Base-by-base conservation (phyloP, 1,140 invertebrate genomes). In the Cherax quadricarinatus region DNA sequence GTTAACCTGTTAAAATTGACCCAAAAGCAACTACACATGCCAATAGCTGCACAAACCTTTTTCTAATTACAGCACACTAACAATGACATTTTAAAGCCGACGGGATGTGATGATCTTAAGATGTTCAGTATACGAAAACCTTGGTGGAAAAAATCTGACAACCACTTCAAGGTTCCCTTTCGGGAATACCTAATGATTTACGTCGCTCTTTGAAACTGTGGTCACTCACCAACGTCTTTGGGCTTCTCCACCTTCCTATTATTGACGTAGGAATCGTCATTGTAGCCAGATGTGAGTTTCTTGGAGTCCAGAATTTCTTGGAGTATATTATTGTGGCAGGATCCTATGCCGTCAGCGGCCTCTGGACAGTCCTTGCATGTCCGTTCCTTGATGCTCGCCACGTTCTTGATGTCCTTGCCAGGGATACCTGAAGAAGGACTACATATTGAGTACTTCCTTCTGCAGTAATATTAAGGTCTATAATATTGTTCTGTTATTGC, bases 281-380 rank as follows among this genome's bases (percentile, higher is more conserved):
- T 73, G 53, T 93, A 93, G 1, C 92, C 92, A 1, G 92, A 93
- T 5, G 92, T 93, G 62, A 93, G 88, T 6, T 81, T 88, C n/a
- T 49, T 57, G 4, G 66, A 3, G 3, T 70, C 84, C 7, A 89
- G 6, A 4, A 93, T 75, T 21, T 53, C 90, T 57, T 87, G 53
- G 41, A 91, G 84, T 1, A 91, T 57, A 73, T 93, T 93, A 14
- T 93, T 30, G 6, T 30, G 79, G 70, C 90, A 92, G 73, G 93
- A 79, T 5, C 84, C 85, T 2, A 30, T 60, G 3, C 82, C 86
- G 10, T 82, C 86, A 24, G 62, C 93, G 1, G 49, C 81, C 21
- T 78, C 53, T 4, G 62, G 81, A 30, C 89, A 88, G 88, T 92
- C 86, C 51, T 75, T 41, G 83, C 92, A 91, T 30, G 86, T 90